Evolutionary conservation across 53 echinoderm and acorn worm species (phyloP).

Genomic region (Arbacia lixula): DNA sequence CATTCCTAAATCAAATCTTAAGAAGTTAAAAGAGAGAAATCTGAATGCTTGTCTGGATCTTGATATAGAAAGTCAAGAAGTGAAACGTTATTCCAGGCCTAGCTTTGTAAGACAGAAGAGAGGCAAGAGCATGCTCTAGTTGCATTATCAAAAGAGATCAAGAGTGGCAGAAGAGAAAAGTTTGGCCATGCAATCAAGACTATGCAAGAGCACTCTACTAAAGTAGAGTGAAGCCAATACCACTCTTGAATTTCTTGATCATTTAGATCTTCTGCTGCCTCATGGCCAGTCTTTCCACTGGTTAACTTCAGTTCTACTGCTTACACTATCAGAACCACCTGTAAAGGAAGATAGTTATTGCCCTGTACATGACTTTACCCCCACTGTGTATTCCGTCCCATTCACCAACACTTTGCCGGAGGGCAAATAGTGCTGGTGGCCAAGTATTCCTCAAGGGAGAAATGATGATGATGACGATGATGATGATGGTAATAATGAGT

Average conservation of each 20-base stretch:
- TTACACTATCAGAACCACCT: too few relatives aligned
- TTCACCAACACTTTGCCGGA: constrained; percentile 50
- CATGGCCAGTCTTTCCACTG: too few relatives aligned
- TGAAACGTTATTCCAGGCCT: too few relatives aligned
- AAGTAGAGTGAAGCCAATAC: constrained; percentile 9
- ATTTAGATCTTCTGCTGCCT: too few relatives aligned
- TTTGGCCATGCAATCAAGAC: constrained; percentile 21
- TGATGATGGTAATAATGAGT: background rate
- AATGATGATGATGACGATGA: constrained; percentile 13
- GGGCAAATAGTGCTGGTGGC: constrained; percentile 57
- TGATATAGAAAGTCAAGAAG: too few relatives aligned
- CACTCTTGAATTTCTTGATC: constrained; percentile 35
- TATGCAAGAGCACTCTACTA: background rate
- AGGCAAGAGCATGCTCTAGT: constrained; percentile 23
- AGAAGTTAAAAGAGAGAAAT: too few relatives aligned
- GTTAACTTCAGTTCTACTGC: too few relatives aligned
- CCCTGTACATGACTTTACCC: constrained; percentile 1
- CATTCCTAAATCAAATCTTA: too few relatives aligned
- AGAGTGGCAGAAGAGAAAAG: constrained; percentile 14
- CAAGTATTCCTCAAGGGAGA: constrained; percentile 44
- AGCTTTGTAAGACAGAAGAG: background rate
- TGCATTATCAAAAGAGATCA: too few relatives aligned
- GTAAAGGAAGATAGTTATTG: background rate
- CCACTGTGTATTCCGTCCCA: background rate
- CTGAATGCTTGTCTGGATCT: too few relatives aligned